Percentiles rank a stretch among this genome's conserved stretches.
These are phyloP conservation scores for Latrodectus hesperus DNA, from an alignment of 2,888 invertebrate genomes.

Conservation along the genomic window DNA sequence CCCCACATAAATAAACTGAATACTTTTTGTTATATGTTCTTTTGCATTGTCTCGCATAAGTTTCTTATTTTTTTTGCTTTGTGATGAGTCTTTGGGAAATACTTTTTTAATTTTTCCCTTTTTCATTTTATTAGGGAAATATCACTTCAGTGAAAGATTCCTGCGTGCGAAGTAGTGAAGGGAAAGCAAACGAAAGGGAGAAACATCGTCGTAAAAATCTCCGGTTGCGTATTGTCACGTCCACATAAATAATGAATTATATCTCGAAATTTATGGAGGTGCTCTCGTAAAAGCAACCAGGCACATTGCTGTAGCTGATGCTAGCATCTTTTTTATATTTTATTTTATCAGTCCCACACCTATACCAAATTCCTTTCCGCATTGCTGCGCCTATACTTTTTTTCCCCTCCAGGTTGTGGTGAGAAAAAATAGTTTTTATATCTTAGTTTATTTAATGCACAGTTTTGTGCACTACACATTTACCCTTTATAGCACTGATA, in stretches of 20 bases:
- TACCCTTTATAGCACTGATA: too few species aligned
- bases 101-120: neutral
- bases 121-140: neutral
- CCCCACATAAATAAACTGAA: neutral
- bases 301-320: too few species aligned
- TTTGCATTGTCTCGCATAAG: neutral
- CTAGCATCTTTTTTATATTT: too few species aligned
- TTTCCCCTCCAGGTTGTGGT: too few species aligned
- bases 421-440: too few species aligned
- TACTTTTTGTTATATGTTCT: neutral
- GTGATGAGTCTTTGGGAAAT: neutral
- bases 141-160: too few species aligned
- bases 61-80: neutral
- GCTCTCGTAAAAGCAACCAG: neutral
- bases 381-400: too few species aligned
- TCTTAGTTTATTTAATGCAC: too few species aligned
- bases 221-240: slow-evolving; percentile 30
- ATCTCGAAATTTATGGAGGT: slow-evolving; percentile 11
- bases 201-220: neutral
- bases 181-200: slow-evolving; percentile 4
- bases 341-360: too few species aligned
- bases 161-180: neutral
- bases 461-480: too few species aligned
- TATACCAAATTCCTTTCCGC: too few species aligned
- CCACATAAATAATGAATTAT: slow-evolving; percentile 46